Evolutionary conservation across 2,113 vertebrate species (phyloP).

Genomic region (Cranoglanis bouderius): DNA sequence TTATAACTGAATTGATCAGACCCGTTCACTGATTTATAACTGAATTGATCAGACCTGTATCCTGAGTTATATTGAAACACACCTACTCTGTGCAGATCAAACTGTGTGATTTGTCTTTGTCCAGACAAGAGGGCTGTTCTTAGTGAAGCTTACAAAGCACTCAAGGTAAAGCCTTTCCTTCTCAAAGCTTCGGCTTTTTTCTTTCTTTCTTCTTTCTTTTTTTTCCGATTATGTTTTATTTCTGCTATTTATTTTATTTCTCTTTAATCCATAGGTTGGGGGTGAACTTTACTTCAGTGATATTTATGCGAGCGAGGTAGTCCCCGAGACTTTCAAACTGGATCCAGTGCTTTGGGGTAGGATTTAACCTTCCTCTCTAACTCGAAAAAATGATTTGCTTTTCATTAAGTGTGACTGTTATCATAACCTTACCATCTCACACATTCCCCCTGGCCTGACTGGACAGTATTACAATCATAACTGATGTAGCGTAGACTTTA

Average conservation of each 20-base stretch:
- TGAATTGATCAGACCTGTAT: not conserved
- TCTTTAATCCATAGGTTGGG: conserved; percentile 61
- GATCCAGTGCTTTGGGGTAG: conserved; percentile 72
- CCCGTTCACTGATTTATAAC: not conserved
- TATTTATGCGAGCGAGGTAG: conserved; percentile 70
- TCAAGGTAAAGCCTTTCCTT: conserved; percentile 63
- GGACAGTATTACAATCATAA: not conserved
- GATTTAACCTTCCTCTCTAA: not conserved
- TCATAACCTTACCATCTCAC: not conserved
- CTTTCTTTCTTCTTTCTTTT: not conserved
- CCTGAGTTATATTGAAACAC: not conserved
- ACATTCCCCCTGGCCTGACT: not conserved
- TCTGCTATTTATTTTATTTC: not conserved
- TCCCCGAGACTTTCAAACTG: conserved; percentile 70
- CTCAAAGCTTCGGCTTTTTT: not conserved
- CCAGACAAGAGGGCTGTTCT: conserved; percentile 70
- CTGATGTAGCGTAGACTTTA: too few species aligned
- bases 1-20: not conserved
- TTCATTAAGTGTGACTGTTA: not conserved
- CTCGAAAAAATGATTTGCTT: not conserved
- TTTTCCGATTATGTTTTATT: not conserved
- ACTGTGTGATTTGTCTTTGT: conserved; percentile 76
- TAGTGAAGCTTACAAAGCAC: conserved; percentile 64
- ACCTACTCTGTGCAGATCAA: conserved; percentile 63
- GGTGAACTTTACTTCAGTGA: conserved; percentile 76